Base-by-base conservation (phyloP, 2,888 invertebrate species). In the Ceriagrion tenellum region DNA sequence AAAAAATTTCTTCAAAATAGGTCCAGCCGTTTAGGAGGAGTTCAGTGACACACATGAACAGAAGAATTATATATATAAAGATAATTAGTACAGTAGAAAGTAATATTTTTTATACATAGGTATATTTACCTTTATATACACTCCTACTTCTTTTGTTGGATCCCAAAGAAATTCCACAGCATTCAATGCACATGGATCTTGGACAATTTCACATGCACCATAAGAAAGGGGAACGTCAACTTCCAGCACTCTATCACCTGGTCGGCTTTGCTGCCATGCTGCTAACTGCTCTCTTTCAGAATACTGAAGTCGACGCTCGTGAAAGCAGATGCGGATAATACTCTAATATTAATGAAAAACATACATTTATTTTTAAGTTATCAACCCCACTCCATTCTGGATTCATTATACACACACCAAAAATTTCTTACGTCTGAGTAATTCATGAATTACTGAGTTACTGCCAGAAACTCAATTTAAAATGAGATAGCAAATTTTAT, bases 221-320 rank as follows among this genome's bases (percentile, higher is more conserved):
- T 99, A 99, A 0, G 99, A 99, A 23, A 99, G 97, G 0, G 99
- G 99, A 0, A 99, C 98, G 97, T 99, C 99, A 96, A 98, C 98
- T 97, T 99, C 99, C 1, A 99, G 97, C 96, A 99, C 99, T 96
- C 99, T 97, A 97, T 99, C 99, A 12, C 99, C 99, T 3, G 99
- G 99, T 95, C 99, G 97, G 95, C 98, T 98, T 93, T 98, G 98
- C 97, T 98, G 99, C 99, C 99, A 99, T 96, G 98, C 98, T 13
- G 98, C 98, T 97, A 99, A 98, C 97, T 99, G 99, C 96, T 99
- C 99, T 95, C 98, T 98, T 97, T 99, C 99, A 97, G 99, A 99
- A 97, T 99, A 99, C 97, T 99, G 99, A 95, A 99, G 97, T 0
- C 99, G 98, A 95, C 99, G 98, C 97, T 99, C 99, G 97, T 99